Evolutionary conservation across 2,888 invertebrate species (phyloP).

Genomic region (Timandra comae): DNA sequence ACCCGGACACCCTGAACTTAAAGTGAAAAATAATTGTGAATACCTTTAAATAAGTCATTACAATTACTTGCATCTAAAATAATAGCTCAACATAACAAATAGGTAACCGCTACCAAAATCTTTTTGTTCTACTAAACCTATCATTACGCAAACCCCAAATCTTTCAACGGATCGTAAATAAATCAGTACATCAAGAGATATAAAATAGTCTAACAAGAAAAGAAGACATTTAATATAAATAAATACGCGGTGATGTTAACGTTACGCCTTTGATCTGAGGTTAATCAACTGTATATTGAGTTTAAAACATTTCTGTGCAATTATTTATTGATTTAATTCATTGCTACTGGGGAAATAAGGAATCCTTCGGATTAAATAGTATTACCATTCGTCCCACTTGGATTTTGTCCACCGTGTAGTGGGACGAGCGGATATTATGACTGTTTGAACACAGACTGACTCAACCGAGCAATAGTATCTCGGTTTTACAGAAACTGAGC

Average conservation of each 20-base stretch:
- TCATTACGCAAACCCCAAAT: too few relatives aligned
- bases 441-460: too few relatives aligned
- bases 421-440: not conserved
- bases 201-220: constrained; percentile 24
- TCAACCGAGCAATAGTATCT: too few relatives aligned
- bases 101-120: too few relatives aligned
- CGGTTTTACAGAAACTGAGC: too few relatives aligned
- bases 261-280: constrained; percentile 36
- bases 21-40: too few relatives aligned
- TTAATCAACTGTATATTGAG: constrained; percentile 32
- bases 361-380: not conserved
- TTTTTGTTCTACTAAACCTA: too few relatives aligned
- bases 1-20: too few relatives aligned
- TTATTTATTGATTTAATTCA: constrained; percentile 1
- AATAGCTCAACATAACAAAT: too few relatives aligned
- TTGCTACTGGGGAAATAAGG: constrained; percentile 1
- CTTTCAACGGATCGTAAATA: constrained; percentile 21
- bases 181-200: constrained; percentile 34
- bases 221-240: constrained; percentile 27
- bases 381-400: not conserved
- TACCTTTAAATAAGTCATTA: too few relatives aligned
- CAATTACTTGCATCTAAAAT: too few relatives aligned
- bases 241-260: constrained; percentile 27
- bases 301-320: constrained; percentile 21
- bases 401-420: not conserved